These are phyloP conservation scores for Ellobius talpinus DNA, from an alignment of 2,113 vertebrate species.

Conservation along the genomic window DNA sequence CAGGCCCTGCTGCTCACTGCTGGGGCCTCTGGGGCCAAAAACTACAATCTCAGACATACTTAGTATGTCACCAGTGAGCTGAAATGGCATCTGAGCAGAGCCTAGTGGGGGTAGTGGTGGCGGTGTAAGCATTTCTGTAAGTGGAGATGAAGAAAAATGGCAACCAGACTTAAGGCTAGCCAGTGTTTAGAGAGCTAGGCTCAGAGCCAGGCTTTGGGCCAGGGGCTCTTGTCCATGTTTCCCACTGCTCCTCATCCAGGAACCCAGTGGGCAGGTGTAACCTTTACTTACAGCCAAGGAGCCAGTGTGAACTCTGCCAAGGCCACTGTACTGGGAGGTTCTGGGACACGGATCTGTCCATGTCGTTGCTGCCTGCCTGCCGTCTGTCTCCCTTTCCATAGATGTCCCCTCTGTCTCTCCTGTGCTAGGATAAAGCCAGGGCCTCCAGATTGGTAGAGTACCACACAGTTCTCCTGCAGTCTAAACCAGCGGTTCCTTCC, in stretches of 20 bases:
- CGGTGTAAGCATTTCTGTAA: neutral
- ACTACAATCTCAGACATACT: neutral
- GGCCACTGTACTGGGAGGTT: neutral
- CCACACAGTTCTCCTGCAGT: neutral
- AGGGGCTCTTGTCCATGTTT: neutral
- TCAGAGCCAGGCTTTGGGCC: neutral
- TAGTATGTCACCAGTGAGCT: neutral
- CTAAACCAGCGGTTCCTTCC: neutral
- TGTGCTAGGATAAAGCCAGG: neutral
- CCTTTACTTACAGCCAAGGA: neutral
- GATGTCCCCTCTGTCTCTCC: neutral
- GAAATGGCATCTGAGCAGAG: neutral
- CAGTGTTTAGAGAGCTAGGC: neutral
- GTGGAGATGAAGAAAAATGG: neutral
- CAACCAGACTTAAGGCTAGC: neutral
- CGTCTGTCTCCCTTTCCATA: neutral
- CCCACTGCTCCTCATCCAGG: neutral
- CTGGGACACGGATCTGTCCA: neutral
- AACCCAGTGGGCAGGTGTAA: neutral
- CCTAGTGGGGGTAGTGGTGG: neutral
- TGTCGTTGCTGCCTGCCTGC: too few species aligned
- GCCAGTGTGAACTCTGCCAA: neutral
- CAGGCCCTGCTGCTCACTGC: neutral
- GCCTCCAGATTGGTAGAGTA: neutral
- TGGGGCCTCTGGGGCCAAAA: neutral